Conservation (phyloP, 2,888 invertebrate species). For the Hofmannophila pseudospretella region DNA sequence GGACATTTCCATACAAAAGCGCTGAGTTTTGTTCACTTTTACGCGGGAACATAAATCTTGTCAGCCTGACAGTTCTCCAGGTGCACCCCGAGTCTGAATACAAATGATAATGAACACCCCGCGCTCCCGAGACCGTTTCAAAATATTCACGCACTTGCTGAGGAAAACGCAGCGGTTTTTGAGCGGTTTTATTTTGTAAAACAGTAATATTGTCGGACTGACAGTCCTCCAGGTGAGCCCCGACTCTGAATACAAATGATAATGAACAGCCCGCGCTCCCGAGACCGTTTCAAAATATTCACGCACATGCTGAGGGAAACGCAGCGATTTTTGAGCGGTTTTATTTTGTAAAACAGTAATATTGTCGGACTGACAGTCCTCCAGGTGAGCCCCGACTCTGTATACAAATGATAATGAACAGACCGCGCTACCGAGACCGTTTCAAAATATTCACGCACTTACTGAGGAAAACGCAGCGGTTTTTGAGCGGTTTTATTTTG, state of each 20-base stretch:
- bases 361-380: constrained; percentile 50
- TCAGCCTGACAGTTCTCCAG: constrained; percentile 52
- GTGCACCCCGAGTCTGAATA: constrained; percentile 56
- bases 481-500: too few species aligned
- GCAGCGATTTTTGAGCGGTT: too few species aligned
- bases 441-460: constrained; percentile 21
- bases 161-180: constrained; percentile 14
- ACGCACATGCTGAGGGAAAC: constrained; percentile 22
- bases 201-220: constrained; percentile 55
- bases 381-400: constrained; percentile 52
- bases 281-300: constrained; percentile 17
- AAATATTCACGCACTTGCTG: constrained; percentile 21
- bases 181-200: too few species aligned
- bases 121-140: constrained; percentile 20
- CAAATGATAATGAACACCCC: constrained; percentile 64
- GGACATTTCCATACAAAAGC: constrained; percentile 57
- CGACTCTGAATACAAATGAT: constrained; percentile 64
- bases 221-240: constrained; percentile 57
- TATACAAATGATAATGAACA: constrained; percentile 71
- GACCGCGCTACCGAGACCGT: constrained; percentile 23
- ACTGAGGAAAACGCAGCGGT: constrained; percentile 12
- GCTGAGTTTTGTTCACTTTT: constrained; percentile 46
- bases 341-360: too few species aligned
- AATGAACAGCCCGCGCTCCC: constrained; percentile 46
- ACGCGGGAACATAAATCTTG: constrained; percentile 56